phyloP scores from a whole-genome alignment of 2,113 vertebrate species.

The Panthera leo region DNA sequence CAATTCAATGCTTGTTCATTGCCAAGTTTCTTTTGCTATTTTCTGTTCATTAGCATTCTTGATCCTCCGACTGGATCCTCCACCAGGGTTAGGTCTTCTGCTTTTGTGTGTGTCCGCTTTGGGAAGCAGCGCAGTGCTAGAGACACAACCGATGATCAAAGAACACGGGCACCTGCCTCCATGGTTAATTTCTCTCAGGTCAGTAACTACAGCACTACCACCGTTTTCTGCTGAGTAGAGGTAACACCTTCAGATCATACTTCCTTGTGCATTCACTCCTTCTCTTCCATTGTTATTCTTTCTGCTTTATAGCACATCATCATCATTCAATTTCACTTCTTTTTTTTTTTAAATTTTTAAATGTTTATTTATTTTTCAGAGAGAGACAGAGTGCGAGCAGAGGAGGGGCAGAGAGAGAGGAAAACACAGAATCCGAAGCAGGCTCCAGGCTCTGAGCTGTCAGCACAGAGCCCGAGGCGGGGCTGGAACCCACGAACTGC shows the following conservation, averaged over 20 bases:
- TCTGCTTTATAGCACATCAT: neutral
- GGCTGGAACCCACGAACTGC: no score
- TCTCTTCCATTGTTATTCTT: neutral
- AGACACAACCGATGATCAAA: neutral
- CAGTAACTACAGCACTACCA: neutral
- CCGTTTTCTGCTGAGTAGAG: neutral
- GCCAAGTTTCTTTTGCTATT: neutral
- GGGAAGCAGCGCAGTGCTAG: fast-evolving
- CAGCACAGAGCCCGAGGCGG: no score
- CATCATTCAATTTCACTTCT: neutral
- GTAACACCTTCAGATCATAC: neutral
- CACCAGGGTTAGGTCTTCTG: neutral
- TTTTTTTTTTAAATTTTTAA: no score
- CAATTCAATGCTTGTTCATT: neutral
- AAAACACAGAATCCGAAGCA: no score
- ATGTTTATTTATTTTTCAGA: no score
- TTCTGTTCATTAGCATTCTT: neutral
- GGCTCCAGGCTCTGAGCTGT: no score
- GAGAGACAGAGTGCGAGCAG: no score
- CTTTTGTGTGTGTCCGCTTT: neutral
- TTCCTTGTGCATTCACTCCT: neutral
- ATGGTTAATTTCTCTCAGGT: neutral
- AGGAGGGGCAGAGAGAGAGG: no score
- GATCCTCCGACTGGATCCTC: neutral
- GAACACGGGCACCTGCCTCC: fast-evolving